These are phyloP conservation scores for Drosophila virilis DNA, from an alignment of 1,140 invertebrate genomes.

Conservation along the genomic window DNA sequence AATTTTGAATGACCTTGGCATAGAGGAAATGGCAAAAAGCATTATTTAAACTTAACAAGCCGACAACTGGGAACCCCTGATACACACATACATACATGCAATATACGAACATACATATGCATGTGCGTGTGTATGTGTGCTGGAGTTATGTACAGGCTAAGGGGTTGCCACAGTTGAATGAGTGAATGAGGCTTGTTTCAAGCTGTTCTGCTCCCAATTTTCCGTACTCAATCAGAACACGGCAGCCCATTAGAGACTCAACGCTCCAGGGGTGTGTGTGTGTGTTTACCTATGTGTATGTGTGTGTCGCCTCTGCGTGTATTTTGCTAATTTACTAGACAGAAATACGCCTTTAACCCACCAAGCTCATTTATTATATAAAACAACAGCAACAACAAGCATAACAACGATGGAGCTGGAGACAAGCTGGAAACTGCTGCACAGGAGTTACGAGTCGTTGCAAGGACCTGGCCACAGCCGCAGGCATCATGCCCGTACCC, in stretches of 20 bases:
- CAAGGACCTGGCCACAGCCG: conserved; percentile 33
- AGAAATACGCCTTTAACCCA: conserved; percentile 84
- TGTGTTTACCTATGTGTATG: conserved; percentile 29
- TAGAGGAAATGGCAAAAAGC: conserved; percentile 75
- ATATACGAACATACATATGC: background rate
- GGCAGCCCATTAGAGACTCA: conserved; percentile 72
- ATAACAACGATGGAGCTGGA: conserved; percentile 16
- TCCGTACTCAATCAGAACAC: conserved; percentile 78
- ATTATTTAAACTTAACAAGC: conserved; percentile 81
- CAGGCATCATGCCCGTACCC: conserved; percentile 4
- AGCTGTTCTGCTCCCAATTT: conserved; percentile 49
- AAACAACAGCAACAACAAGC: conserved; percentile 52
- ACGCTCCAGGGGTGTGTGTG: conserved; percentile 47
- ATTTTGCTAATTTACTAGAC: conserved; percentile 84
- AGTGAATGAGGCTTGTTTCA: conserved; percentile 33
- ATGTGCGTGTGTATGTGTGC: conserved; percentile 20
- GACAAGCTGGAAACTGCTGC: conserved; percentile 37
- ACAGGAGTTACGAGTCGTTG: conserved; percentile 42
- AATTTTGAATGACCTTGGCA: conserved; percentile 84
- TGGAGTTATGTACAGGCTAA: conserved; percentile 33
- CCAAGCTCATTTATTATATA: conserved; percentile 84
- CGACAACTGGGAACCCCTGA: conserved; percentile 64
- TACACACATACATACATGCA: conserved; percentile 7
- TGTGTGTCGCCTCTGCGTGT: conserved; percentile 70
- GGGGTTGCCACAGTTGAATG: conserved; percentile 17